Percentiles rank a stretch among this genome's conserved stretches.
Evolutionary conservation across 2,888 invertebrate genomes (phyloP).

Genomic region (Notodonta ziczac): DNA sequence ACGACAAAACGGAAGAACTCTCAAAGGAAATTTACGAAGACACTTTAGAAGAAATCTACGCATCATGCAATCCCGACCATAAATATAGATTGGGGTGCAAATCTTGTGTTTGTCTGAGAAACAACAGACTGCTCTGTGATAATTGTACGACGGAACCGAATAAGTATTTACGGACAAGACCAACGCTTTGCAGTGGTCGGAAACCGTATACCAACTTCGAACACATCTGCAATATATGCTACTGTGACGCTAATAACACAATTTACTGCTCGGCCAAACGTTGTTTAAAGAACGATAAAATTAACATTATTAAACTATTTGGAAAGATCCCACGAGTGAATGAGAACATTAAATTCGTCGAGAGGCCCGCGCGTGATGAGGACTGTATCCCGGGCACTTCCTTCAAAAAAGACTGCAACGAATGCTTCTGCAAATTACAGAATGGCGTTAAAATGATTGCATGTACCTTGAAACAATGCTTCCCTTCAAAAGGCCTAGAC

Average conservation of each 20-base stretch:
- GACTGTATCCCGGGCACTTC: constrained; percentile 56
- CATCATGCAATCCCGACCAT: constrained; percentile 62
- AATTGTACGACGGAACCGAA: constrained; percentile 53
- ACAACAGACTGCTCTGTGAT: constrained; percentile 73
- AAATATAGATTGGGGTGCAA: constrained; percentile 80
- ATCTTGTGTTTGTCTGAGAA: constrained; percentile 75
- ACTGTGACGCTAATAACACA: constrained; percentile 69
- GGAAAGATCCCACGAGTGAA: not conserved
- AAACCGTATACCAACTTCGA: constrained; percentile 63
- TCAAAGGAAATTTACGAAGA: constrained; percentile 20
- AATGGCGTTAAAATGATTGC: constrained; percentile 57
- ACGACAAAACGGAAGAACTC: constrained; percentile 39
- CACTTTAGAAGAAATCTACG: constrained; percentile 54
- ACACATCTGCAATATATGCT: constrained; percentile 81
- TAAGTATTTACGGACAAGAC: not conserved
- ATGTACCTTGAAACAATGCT: constrained; percentile 68
- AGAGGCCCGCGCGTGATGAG: constrained; percentile 38
- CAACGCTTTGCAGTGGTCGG: constrained; percentile 42
- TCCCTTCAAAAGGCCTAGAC: not conserved
- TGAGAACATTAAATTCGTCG: constrained; percentile 6
- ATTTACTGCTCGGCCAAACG: constrained; percentile 73
- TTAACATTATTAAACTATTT: not conserved
- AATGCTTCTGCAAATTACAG: constrained; percentile 56
- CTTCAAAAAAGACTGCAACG: constrained; percentile 64
- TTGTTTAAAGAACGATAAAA: constrained; percentile 37